Evolutionary conservation across 2,113 vertebrate species (phyloP).

Genomic region (Circaetus cinerascens): DNA sequence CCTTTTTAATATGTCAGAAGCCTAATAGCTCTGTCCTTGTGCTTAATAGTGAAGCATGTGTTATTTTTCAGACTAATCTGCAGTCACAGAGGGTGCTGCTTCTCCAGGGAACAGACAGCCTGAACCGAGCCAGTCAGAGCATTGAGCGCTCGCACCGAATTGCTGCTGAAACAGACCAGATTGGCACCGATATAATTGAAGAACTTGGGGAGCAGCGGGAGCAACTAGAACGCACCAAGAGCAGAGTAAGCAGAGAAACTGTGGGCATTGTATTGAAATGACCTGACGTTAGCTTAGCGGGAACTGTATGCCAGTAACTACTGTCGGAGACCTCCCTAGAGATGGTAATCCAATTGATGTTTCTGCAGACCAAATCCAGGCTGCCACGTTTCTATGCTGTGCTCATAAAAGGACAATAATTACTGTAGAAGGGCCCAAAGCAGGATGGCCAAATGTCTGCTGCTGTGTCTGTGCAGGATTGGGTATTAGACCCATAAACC

Average conservation of each 20-base stretch:
- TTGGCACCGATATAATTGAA: slow-evolving; percentile 92
- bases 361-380: neutral
- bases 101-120: slow-evolving; percentile 87
- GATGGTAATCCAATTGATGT: fast-evolving
- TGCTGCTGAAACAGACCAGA: slow-evolving; percentile 88
- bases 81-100: slow-evolving; percentile 89
- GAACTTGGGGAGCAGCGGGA: slow-evolving; percentile 94
- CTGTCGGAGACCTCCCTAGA: neutral
- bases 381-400: neutral
- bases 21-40: neutral
- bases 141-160: slow-evolving; percentile 90
- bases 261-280: neutral
- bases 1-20: neutral
- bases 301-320: fast-evolving
- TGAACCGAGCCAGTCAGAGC: slow-evolving; percentile 88
- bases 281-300: fast-evolving
- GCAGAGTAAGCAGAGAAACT: slow-evolving; percentile 76
- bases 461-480: neutral
- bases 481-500: neutral
- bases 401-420: neutral
- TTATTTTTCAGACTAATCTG: slow-evolving; percentile 76
- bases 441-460: neutral
- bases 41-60: neutral
- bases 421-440: neutral
- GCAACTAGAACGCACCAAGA: slow-evolving; percentile 89